Conservation (phyloP, 92 coral and sea anemone species). For the Epizoanthus rinbou region DNA sequence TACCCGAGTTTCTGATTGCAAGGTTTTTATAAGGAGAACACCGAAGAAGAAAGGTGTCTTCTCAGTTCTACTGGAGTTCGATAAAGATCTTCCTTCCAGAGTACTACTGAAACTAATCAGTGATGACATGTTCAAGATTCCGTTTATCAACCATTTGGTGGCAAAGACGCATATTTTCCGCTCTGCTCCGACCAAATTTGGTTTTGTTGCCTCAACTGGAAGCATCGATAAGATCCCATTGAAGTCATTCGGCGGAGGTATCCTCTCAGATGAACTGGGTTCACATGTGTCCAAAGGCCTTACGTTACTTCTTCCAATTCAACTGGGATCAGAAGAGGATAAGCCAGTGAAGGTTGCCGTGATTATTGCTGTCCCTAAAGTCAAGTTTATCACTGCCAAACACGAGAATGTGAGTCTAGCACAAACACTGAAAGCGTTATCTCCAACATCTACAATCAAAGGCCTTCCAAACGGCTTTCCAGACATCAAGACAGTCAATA, state of each 20-base stretch:
- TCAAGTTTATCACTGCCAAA: conserved; percentile 80
- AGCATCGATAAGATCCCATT: conserved; percentile 89
- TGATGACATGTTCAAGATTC: conserved; percentile 82
- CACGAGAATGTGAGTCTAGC: conserved; percentile 81
- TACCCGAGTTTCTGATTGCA: conserved; percentile 72
- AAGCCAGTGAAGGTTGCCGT: conserved; percentile 87
- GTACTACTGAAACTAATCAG: conserved; percentile 81
- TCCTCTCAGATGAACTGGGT: conserved; percentile 79
- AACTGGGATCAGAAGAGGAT: conserved; percentile 63
- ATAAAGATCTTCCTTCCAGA: conserved; percentile 78
- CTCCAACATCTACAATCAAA: conserved; percentile 76
- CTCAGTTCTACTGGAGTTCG: conserved; percentile 83
- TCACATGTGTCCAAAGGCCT: conserved; percentile 90
- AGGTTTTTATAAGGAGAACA: conserved; percentile 83
- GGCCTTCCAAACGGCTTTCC: conserved; percentile 86
- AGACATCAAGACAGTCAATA: conserved; percentile 60
- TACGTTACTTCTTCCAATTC: conserved; percentile 88
- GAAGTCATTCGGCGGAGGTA: conserved; percentile 90
- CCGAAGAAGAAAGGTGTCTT: conserved; percentile 84
- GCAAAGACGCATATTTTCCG: conserved; percentile 82
- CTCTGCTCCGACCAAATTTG: conserved; percentile 78
- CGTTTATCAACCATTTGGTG: conserved; percentile 88
- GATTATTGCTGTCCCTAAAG: conserved; percentile 68
- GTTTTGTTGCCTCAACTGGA: conserved; percentile 96
- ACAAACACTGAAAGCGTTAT: conserved; percentile 83